Base-by-base conservation (phyloP, 2,113 vertebrate species). In the Uria lomvia region DNA sequence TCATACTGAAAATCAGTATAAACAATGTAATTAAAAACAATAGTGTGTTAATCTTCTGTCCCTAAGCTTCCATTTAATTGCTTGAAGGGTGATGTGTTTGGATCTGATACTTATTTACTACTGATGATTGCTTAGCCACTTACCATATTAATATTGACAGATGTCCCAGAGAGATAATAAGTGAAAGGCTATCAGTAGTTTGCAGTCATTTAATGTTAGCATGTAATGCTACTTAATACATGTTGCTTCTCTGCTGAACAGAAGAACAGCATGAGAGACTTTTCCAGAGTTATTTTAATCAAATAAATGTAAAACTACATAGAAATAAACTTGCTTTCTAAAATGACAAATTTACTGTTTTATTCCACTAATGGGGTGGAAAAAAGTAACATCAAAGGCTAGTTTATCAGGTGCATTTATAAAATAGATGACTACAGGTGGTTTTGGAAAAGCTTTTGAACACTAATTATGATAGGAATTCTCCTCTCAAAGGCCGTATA, bases 121-220 rank as follows among this genome's bases (percentile, higher is more conserved):
- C 66, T n/a, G 83, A 86, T 91, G 43, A 88, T 83, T 96, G 62
- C 71, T 97, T 95, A 96, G 87, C 94, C 86, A 95, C 73, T 97
- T 97, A 92, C 52, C 56, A 30, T 76, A 97, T 96, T 97, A 97
- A 96, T 97, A 97, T 88, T 96, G 97, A 98, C 97, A 98, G 90
- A 96, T 97, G 90, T 96, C 88, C 89, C 85, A 88, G 88, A 60
- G 93, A 97, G 81, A 96, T 96, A 96, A 94, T 92, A 92, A 90
- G 22, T 71, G 79, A 95, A 92, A 91, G 30, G 59, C n/a, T 95
- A 97, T 97, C 82, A 75, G 63, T 75, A 91, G 49, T 89, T 96
- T 94, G 76, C 78, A 94, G 77, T 72, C 88, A 92, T 92, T 92
- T 92, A 53, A 65, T 82, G 52, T 90, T 88, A 87, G 80, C 40